phyloP scores from a whole-genome alignment of 2,113 vertebrate species.

The Pungitius pungitius region DNA sequence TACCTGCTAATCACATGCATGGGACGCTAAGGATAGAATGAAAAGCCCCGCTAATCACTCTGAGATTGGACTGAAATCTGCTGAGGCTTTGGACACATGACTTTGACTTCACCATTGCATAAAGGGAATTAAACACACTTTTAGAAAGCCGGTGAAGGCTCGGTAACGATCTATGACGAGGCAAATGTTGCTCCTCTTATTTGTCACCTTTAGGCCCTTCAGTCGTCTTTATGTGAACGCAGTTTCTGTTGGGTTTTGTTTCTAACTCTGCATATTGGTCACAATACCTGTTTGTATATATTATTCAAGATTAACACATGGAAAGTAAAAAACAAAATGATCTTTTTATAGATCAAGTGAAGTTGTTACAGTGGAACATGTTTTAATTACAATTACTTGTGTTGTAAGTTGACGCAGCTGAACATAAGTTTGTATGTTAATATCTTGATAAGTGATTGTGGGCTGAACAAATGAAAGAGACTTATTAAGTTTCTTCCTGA shows the following conservation, averaged over 20 bases:
- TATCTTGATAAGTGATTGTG: not conserved
- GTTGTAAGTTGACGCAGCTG: not conserved
- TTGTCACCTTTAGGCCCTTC: not conserved
- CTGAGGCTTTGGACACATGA: slow-evolving; percentile 79
- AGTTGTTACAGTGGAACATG: not conserved
- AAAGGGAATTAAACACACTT: slow-evolving; percentile 67
- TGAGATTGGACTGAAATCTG: slow-evolving; percentile 83
- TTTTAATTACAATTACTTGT: not conserved
- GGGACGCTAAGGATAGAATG: slow-evolving; percentile 87
- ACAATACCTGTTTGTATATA: not conserved
- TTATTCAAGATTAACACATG: not conserved
- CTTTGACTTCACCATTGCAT: slow-evolving; percentile 67
- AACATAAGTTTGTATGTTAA: not conserved
- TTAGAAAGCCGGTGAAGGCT: slow-evolving; percentile 36
- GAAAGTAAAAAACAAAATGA: not conserved
- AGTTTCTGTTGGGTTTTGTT: not conserved
- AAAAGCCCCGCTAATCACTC: slow-evolving; percentile 88
- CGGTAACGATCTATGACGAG: slow-evolving; percentile 37
- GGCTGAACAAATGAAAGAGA: too few relatives aligned
- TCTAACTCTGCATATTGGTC: not conserved
- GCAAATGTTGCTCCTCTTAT: slow-evolving; percentile 9
- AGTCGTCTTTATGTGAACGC: not conserved
- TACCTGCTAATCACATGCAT: slow-evolving; percentile 82
- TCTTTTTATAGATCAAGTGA: not conserved
- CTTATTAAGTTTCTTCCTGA: too few relatives aligned